Evolutionary conservation across 2,888 invertebrate species (phyloP), one percentile per base, ranked within the genome.

Genomic region (Ecdyonurus torrentis): DNA sequence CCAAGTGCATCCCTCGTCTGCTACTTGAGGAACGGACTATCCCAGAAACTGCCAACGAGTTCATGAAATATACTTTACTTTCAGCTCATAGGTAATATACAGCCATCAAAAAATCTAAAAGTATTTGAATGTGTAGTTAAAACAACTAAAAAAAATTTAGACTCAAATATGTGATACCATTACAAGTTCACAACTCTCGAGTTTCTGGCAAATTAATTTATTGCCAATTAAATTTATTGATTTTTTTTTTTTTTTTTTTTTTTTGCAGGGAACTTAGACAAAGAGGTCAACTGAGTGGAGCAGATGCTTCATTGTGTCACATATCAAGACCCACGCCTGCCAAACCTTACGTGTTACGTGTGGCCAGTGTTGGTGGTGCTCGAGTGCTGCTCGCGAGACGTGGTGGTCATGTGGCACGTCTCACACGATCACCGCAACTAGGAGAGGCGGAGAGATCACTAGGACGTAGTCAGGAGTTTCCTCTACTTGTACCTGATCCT

Each of bases 31-130:
- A 91, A 74, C 80, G 86, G 67, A 86, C 89, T 0, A 83, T 89
- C 2, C 87, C 88, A 71, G 89, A 89, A 74, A 89, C 88, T 0
- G 83, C 85, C 0, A 81, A 81, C 63, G 90, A 91, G 70, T 91
- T 91, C 68, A 83, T 91, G 81, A 91, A 90, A 71, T 90, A 89
- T 72, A 89, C 90, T 0, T 80, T 91, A 66, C 75, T 91, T 7
- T 84, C 90, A 20, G 86, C 89, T 1, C 89, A 90, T 69, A 81
- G 87, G 73, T 72, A 68, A n/a, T n/a, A n/a, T n/a, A n/a, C n/a
- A n/a, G n/a, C n/a, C n/a, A n/a, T n/a, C n/a, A n/a, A n/a, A n/a
- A n/a, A n/a, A n/a, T n/a, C n/a, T n/a, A n/a, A n/a, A n/a, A n/a
- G n/a, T n/a, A n/a, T n/a, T n/a, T n/a, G n/a, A n/a, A n/a, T n/a